A percentile compares a stretch with the other conserved stretches of the same genome.
These are phyloP conservation scores for Malacoraja senta DNA, from an alignment of 2,797 vertebrate genomes.

Conservation along the genomic window DNA sequence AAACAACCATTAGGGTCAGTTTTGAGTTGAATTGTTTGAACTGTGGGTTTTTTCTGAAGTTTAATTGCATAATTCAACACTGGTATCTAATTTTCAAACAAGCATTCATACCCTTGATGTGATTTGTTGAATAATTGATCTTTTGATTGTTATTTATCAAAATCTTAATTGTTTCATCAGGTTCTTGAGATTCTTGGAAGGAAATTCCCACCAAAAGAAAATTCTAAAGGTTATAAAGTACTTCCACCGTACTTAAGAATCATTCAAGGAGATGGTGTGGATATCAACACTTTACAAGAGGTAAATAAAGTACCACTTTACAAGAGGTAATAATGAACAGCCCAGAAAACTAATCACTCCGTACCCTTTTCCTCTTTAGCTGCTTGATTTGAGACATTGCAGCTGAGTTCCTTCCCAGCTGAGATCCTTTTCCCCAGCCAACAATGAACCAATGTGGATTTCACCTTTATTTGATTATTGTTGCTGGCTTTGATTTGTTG, in stretches of 20 bases:
- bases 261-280: conserved; percentile 95
- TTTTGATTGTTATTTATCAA: neutral
- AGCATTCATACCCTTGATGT: neutral
- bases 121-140: neutral
- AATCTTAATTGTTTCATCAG: conserved; percentile 51
- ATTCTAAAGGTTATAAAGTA: conserved; percentile 83
- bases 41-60: neutral
- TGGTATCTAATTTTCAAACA: no score
- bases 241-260: conserved; percentile 90
- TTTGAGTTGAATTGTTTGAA: neutral
- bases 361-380: neutral
- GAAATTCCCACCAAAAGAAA: conserved; percentile 78
- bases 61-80: neutral
- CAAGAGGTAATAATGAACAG: conserved; percentile 74
- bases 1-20: no score
- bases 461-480: no score
- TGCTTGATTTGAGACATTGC: neutral
- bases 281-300: conserved; percentile 93
- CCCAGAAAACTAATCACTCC: neutral
- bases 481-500: no score
- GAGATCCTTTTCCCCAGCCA: no score
- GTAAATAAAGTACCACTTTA: no score
- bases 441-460: no score
- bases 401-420: no score
- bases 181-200: conserved; percentile 93